Percentiles rank a stretch among this genome's conserved stretches.
Evolutionary conservation across 2,888 invertebrate genomes (phyloP).

Genomic region (Catocala sponsa): DNA sequence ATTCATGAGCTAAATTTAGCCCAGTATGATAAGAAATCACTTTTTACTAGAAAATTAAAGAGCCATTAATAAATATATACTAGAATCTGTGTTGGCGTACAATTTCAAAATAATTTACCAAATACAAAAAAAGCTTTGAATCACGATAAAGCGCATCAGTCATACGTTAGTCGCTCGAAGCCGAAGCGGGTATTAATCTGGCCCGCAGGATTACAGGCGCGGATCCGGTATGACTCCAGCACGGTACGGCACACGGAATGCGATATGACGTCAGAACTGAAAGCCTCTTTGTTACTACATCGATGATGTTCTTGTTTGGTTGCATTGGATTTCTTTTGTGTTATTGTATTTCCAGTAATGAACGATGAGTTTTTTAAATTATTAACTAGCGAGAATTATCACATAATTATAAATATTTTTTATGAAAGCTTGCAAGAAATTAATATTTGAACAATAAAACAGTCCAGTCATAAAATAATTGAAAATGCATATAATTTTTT

Average conservation of each 20-base stretch:
- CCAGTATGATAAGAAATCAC: too few relatives aligned
- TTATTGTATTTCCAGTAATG: not conserved
- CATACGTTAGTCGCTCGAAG: constrained; percentile 21
- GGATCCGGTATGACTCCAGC: not conserved
- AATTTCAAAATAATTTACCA: not conserved
- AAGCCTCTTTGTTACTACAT: constrained; percentile 34
- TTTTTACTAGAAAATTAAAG: too few relatives aligned
- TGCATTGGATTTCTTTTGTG: constrained; percentile 12
- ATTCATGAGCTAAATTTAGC: too few relatives aligned
- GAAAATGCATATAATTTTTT: too few relatives aligned
- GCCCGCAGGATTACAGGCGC: constrained; percentile 38
- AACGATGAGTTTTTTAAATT: too few relatives aligned
- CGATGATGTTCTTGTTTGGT: constrained; percentile 15
- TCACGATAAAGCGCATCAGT: constrained; percentile 28
- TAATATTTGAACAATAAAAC: too few relatives aligned
- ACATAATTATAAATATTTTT: too few relatives aligned
- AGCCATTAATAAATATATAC: too few relatives aligned
- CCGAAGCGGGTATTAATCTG: constrained; percentile 41
- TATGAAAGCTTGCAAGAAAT: too few relatives aligned
- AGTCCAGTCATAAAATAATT: too few relatives aligned
- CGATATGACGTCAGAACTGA: constrained; percentile 32
- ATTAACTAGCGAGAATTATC: too few relatives aligned
- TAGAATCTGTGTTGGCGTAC: not conserved
- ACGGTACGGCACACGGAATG: constrained; percentile 31
- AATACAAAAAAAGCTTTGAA: not conserved